A percentile compares a stretch with the other conserved stretches of the same genome.
These are phyloP conservation scores for Lottia scabra DNA, from an alignment of 2,888 invertebrate species.

Conservation along the genomic window DNA sequence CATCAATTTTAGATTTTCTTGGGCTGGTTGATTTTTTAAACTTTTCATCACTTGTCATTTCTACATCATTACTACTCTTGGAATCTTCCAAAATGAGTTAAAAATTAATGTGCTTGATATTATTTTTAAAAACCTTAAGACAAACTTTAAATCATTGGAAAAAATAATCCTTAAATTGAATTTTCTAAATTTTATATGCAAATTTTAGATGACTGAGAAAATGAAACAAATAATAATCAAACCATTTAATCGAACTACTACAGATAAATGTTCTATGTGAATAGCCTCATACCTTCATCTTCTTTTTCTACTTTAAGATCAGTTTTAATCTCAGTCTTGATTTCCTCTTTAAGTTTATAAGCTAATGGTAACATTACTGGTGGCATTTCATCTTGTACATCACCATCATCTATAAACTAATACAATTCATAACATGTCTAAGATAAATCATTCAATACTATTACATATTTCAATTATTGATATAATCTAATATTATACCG, in stretches of 20 bases:
- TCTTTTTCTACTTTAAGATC: conserved; percentile 23
- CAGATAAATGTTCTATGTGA: too few species aligned
- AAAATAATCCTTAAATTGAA: too few species aligned
- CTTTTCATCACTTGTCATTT: neutral
- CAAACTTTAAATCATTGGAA: too few species aligned
- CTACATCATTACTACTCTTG: neutral
- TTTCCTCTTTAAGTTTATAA: neutral
- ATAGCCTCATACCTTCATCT: neutral
- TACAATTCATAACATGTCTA: conserved; percentile 2
- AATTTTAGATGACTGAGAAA: too few species aligned
- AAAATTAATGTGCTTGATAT: too few species aligned
- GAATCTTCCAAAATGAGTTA: neutral
- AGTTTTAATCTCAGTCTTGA: conserved; percentile 15
- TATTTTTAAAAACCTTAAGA: too few species aligned
- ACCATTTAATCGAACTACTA: too few species aligned
- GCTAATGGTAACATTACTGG: conserved; percentile 32
- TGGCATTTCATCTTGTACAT: conserved; percentile 30
- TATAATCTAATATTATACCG: too few species aligned
- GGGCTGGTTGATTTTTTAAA: neutral
- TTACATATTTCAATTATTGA: neutral
- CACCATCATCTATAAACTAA: conserved; percentile 37
- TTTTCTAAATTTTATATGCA: too few species aligned
- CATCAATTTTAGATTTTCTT: conserved; percentile 12
- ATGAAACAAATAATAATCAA: too few species aligned
- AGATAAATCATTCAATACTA: neutral